Evolutionary conservation across 2,113 vertebrate species (phyloP), one percentile per base, ranked within the genome.

Genomic region (Morone chrysops): DNA sequence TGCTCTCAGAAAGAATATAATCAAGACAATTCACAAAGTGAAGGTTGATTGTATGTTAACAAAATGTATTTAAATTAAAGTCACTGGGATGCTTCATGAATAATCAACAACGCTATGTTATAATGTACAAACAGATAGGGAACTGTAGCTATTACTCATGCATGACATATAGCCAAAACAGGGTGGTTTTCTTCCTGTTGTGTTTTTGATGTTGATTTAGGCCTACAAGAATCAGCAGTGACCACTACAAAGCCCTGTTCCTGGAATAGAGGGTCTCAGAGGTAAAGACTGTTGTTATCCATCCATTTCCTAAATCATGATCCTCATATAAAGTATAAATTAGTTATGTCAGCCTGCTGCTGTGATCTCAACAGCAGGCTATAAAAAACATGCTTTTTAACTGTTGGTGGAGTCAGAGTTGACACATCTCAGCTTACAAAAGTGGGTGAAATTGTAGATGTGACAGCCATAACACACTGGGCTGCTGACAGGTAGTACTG

Each of bases 391-490:
- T 12, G 38, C 43, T 62, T 47, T 70, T 53, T 38, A 51, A 20
- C 11, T 67, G 66, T 59, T 31, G 61, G 38, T 62, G n/a, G 38
- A 69, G 48, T 60, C 67, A 54, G 60, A 83, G 54, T 31, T 70
- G 59, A 83, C 65, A 82, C 53, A 80, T 63, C 61, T 70, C 60
- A 60, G 4, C 8, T 18, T 57, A 7, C 40, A 60, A 65, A 84
- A 86, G 62, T 82, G 51, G 61, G 78, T 79, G 81, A 84, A 66
- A 59, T 62, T 78, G 69, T 73, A 48, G 68, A 61, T 66, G 75
- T 80, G 65, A 78, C 25, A 59, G 60, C 25, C 17, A 17, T 47
- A 60, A 77, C 66, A 47, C 31, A 25, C 17, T 43, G 8, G 5
- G 45, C 67, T 66, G 82, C 40, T 78, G 50, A 75, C 57, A 80